Evolutionary conservation across 2,888 invertebrate genomes (phyloP), one percentile per base, ranked within the genome.

Genomic region (Neoscelio sp.): DNA sequence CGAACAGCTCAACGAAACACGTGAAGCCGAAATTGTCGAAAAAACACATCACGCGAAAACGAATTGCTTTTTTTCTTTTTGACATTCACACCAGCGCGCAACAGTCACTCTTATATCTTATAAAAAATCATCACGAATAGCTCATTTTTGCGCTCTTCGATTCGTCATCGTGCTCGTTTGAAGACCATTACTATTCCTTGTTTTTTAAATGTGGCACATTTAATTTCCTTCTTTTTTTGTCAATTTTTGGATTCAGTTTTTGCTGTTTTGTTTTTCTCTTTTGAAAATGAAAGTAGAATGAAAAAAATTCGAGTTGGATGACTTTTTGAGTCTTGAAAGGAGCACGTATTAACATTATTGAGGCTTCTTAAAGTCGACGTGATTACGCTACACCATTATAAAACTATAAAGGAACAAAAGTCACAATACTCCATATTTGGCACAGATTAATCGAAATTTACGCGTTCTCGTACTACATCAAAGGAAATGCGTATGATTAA

Each of bases 391-490:
- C 42, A 65, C 48, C 56, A 42, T 64, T 80, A 76, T 67, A 76
- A 75, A 73, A 67, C 76, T 80, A 80, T 80, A 82, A 88, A 88
- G 88, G 88, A 89, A 89, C 88, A 89, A 88, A 86, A 88, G 83
- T 88, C 84, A 86, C 86, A 85, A 84, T 87, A 88, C 86, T 88
- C 86, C 87, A 87, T 88, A 89, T 90, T 90, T 90, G 89, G 89
- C 89, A 90, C 89, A 89, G 88, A 89, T 88, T 88, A 85, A 88
- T 87, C 85, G 84, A 85, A 86, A 85, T 75, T n/a, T 46, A 75
- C 65, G 60, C 68, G 64, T 74, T 58, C 74, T 60, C 64, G 54
- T 71, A 67, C 79, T 54, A 68, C 68, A 64, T 56, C 44, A 48
- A 76, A 76, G 77, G 60, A 73, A 74, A 33, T 78, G 73, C 64